These are phyloP conservation scores for Dolichotis patagonum DNA, from an alignment of 2,113 vertebrate species.

Conservation along the genomic window DNA sequence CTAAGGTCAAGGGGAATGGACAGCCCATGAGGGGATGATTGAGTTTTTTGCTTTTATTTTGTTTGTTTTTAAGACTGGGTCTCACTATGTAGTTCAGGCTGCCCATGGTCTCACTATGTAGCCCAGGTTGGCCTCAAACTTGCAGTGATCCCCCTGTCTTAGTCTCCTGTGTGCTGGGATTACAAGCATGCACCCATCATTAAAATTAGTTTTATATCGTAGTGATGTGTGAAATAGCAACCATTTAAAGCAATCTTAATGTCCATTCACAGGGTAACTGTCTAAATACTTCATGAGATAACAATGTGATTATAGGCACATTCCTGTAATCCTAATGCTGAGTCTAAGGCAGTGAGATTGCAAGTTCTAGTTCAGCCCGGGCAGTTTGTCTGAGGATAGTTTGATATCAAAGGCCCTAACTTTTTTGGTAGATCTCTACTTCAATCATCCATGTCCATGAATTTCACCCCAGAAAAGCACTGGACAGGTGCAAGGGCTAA, in stretches of 20 bases:
- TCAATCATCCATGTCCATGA: background rate
- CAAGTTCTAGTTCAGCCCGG: background rate
- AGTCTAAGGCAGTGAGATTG: background rate
- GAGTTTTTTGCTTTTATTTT: background rate
- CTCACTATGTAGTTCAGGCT: background rate
- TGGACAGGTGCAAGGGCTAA: background rate
- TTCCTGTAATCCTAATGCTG: background rate
- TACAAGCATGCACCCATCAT: background rate
- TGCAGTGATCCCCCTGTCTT: background rate
- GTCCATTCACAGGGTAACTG: background rate
- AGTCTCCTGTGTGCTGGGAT: background rate
- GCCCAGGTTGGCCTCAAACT: background rate
- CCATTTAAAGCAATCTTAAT: background rate
- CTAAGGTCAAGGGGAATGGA: background rate
- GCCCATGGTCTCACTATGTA: background rate
- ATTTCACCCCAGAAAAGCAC: background rate
- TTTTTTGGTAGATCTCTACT: background rate
- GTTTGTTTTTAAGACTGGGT: background rate
- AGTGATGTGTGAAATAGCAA: constrained; percentile 10
- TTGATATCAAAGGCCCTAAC: background rate
- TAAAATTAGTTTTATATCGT: background rate
- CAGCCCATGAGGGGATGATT: background rate
- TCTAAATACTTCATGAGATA: constrained; percentile 8
- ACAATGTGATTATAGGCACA: background rate
- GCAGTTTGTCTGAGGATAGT: background rate